Conservation (phyloP, 2,888 invertebrate genomes). For the Pocota personata region DNA sequence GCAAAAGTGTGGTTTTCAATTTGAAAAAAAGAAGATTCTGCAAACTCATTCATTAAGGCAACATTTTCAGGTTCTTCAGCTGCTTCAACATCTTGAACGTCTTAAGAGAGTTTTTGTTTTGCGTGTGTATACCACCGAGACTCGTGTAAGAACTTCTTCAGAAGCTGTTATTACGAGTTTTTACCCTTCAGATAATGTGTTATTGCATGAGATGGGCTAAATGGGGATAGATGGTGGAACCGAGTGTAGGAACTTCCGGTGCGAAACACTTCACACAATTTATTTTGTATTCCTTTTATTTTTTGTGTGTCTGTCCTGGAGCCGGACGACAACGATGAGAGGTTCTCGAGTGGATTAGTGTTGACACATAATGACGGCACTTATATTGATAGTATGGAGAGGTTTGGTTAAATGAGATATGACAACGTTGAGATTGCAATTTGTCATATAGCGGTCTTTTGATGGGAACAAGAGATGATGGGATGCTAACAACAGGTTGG, state of each 20-base stretch:
- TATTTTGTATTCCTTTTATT: neutral
- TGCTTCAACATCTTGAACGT: neutral
- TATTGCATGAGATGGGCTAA: conserved; percentile 14
- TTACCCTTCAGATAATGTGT: conserved; percentile 43
- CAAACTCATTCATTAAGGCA: conserved; percentile 66
- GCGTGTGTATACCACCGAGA: neutral
- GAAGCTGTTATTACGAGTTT: conserved; percentile 54
- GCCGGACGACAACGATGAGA: neutral
- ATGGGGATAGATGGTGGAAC: conserved; percentile 14
- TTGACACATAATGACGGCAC: conserved; percentile 64
- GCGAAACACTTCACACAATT: conserved; percentile 65
- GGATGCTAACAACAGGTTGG: conserved; percentile 48
- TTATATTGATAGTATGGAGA: conserved; percentile 50
- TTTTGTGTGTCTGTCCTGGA: conserved; percentile 5
- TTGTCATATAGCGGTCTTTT: conserved; percentile 59
- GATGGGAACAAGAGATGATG: conserved; percentile 46
- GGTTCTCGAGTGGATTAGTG: conserved; percentile 43
- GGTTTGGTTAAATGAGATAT: conserved; percentile 49
- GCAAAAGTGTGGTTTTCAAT: conserved; percentile 22
- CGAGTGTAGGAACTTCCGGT: conserved; percentile 66
- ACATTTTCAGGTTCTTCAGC: neutral
- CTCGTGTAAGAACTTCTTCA: conserved; percentile 63
- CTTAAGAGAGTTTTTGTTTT: neutral
- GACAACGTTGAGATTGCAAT: conserved; percentile 41
- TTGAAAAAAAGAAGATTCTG: conserved; percentile 40